These are phyloP conservation scores for Tiaroga cobitis DNA, from an alignment of 2,797 vertebrate species.

Conservation along the genomic window DNA sequence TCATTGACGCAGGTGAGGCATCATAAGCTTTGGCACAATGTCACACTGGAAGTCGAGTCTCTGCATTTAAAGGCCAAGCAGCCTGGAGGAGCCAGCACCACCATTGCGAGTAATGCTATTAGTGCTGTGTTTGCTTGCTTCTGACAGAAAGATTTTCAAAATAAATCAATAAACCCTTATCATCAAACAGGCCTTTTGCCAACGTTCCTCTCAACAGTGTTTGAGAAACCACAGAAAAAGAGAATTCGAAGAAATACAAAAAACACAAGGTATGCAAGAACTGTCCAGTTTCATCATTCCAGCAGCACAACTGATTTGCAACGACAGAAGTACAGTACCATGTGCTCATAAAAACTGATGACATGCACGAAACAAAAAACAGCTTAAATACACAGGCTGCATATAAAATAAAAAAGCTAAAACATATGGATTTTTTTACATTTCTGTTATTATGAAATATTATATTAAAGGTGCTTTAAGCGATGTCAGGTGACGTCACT, in stretches of 20 bases:
- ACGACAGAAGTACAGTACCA: conserved; percentile 2
- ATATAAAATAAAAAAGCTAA: neutral
- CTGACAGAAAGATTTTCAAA: conserved; percentile 62
- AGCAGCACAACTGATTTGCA: neutral
- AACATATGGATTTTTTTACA: neutral
- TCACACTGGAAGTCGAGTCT: conserved; percentile 40
- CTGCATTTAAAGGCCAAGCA: conserved; percentile 39
- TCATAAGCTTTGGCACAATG: conserved; percentile 39
- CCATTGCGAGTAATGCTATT: conserved; percentile 52
- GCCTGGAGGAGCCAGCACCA: conserved; percentile 47
- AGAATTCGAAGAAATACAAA: conserved; percentile 23
- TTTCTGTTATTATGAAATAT: neutral
- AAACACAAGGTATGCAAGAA: conserved; percentile 33
- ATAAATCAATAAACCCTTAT: conserved; percentile 60
- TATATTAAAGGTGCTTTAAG: too few relatives aligned
- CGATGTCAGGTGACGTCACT: too few relatives aligned
- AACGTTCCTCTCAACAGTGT: conserved; percentile 50
- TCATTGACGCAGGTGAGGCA: conserved; percentile 33
- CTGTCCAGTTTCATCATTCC: conserved; percentile 12
- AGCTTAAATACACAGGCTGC: neutral
- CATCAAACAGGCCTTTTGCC: conserved; percentile 51
- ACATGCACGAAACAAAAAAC: neutral
- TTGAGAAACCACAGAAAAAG: conserved; percentile 60
- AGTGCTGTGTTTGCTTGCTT: conserved; percentile 58
- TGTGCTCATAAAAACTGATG: neutral